These are phyloP conservation scores for Chironomus tepperi DNA, from an alignment of 1,140 invertebrate genomes.

Conservation along the genomic window DNA sequence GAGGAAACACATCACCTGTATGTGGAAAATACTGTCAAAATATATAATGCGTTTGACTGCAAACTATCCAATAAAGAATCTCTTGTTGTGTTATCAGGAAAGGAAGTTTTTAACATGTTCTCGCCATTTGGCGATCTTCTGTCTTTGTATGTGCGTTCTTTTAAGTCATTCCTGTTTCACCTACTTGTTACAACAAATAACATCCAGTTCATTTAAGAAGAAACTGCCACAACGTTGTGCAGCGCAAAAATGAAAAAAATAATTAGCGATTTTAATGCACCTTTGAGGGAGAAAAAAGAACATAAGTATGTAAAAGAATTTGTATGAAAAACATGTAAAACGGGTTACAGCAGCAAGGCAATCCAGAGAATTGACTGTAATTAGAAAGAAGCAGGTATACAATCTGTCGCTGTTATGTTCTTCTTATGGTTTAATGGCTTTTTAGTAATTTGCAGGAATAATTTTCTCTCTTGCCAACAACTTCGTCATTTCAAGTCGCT, in stretches of 20 bases:
- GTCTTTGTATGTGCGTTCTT: too few relatives aligned
- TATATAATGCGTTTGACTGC: neutral
- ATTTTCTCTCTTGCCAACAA: too few relatives aligned
- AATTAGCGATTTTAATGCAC: conserved; percentile 8
- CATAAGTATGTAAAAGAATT: conserved; percentile 3
- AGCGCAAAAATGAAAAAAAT: neutral
- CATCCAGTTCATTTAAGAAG: neutral
- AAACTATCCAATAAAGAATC: neutral
- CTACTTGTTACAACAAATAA: neutral
- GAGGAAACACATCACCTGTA: neutral
- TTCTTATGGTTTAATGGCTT: conserved; percentile 8
- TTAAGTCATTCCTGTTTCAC: neutral
- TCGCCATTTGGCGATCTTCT: neutral
- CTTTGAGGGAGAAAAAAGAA: conserved; percentile 12
- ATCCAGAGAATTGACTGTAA: conserved; percentile 13
- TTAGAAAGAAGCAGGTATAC: conserved; percentile 12
- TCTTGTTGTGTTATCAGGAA: neutral
- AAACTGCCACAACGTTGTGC: neutral
- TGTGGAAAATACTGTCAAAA: neutral
- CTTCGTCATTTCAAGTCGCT: too few relatives aligned
- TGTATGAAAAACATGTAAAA: neutral
- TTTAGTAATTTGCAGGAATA: neutral
- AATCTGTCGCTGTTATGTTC: neutral
- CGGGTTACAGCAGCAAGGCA: conserved; percentile 5
- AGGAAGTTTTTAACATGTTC: conserved; percentile 18